phyloP scores from a whole-genome alignment of 2,113 vertebrate genomes.

The Microtus richardsoni region DNA sequence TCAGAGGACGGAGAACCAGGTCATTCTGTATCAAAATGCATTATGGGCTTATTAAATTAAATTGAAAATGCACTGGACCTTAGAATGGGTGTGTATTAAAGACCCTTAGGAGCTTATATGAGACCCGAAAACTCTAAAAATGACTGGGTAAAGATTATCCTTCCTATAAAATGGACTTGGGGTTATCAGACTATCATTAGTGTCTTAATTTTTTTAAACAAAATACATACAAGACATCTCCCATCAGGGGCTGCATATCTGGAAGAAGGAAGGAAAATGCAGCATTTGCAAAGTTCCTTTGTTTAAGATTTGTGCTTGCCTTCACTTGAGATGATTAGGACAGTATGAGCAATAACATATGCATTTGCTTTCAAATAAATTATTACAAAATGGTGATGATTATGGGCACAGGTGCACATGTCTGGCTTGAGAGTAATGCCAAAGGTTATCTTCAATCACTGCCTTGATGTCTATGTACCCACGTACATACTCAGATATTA shows the following conservation, averaged over 20 bases:
- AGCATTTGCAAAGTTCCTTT: not conserved
- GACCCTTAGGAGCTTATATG: not conserved
- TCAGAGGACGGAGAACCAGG: not conserved
- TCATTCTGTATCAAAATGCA: not conserved
- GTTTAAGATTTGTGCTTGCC: not conserved
- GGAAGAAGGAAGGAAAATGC: not conserved
- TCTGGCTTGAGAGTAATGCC: not conserved
- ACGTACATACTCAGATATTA: not conserved
- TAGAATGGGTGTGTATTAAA: not conserved
- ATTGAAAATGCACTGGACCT: not conserved
- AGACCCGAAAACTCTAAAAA: not conserved
- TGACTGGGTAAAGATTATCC: not conserved
- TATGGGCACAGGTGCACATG: not conserved
- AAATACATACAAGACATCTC: not conserved
- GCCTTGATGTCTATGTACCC: not conserved
- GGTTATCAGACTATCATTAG: not conserved
- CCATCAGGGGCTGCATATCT: not conserved
- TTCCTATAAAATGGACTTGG: not conserved
- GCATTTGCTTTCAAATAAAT: constrained; percentile 7
- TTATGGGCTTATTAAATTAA: constrained; percentile 10
- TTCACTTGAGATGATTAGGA: not conserved
- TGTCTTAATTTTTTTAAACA: not conserved
- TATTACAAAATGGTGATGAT: not conserved
- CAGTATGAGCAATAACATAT: not conserved
- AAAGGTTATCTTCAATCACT: not conserved